Conservation (phyloP, 2,797 vertebrate species). For the Acrossocheilus fasciatus region DNA sequence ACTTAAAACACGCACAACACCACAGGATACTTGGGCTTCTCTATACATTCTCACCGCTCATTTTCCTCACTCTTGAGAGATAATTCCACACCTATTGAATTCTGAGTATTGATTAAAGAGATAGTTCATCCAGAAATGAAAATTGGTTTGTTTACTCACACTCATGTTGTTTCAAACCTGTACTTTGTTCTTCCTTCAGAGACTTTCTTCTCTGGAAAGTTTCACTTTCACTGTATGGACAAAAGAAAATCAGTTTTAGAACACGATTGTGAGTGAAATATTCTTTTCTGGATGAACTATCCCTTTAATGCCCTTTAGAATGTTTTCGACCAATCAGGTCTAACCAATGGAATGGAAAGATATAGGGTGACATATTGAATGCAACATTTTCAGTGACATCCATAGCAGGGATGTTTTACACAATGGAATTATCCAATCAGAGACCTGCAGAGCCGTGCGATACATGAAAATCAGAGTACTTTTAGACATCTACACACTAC, state of each 20-base stretch:
- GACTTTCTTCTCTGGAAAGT: neutral
- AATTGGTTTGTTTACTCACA: neutral
- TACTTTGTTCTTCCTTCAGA: too few relatives aligned
- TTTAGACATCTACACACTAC: constrained; percentile 34
- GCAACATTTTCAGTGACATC: constrained; percentile 5
- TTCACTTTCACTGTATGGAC: neutral
- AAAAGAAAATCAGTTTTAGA: neutral
- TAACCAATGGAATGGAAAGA: neutral
- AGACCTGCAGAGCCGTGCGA: constrained; percentile 11
- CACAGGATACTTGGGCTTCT: constrained; percentile 10
- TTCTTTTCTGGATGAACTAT: neutral
- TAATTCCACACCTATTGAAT: constrained; percentile 3
- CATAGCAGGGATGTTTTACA: constrained; percentile 5
- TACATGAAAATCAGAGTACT: constrained; percentile 2
- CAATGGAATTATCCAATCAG: constrained; percentile 32
- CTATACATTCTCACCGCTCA: constrained; percentile 25
- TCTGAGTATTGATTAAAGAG: constrained; percentile 9
- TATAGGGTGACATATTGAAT: constrained; percentile 18
- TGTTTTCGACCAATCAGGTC: constrained; percentile 21
- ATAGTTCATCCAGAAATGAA: neutral
- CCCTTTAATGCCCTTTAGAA: constrained; percentile 23
- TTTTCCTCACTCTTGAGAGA: constrained; percentile 15
- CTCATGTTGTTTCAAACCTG: neutral
- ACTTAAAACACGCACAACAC: constrained; percentile 20
- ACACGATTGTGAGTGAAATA: neutral